Conservation (phyloP, 2,888 invertebrate genomes). For the Ophraella communa region DNA sequence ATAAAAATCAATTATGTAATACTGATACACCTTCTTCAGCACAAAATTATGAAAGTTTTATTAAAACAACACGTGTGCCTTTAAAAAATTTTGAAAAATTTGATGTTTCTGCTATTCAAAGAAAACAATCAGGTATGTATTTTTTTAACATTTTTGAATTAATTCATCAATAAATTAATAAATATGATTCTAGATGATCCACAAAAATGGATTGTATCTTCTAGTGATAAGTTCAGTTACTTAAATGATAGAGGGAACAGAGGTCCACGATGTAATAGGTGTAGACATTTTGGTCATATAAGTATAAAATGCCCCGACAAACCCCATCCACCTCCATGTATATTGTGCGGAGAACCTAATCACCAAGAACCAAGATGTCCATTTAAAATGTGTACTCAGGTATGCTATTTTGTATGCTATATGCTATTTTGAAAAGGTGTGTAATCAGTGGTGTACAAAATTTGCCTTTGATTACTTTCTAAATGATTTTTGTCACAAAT, state of each 20-base stretch:
- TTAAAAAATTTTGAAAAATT: conserved; percentile 53
- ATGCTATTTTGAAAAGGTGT: neutral
- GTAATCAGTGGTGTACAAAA: neutral
- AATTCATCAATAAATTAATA: too few relatives aligned
- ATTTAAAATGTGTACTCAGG: conserved; percentile 72
- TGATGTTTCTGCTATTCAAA: conserved; percentile 65
- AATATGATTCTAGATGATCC: conserved; percentile 66
- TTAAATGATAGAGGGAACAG: conserved; percentile 29
- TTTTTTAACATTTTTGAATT: too few relatives aligned
- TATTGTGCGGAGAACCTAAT: conserved; percentile 72
- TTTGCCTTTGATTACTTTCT: neutral
- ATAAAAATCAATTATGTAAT: neutral
- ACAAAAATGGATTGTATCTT: conserved; percentile 62
- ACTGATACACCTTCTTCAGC: neutral
- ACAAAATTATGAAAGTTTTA: neutral
- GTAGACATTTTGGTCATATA: conserved; percentile 70
- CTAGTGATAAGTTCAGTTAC: conserved; percentile 46
- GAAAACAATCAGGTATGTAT: conserved; percentile 70
- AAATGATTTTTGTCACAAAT: too few relatives aligned
- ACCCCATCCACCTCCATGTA: conserved; percentile 62
- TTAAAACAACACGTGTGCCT: neutral
- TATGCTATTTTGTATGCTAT: too few relatives aligned
- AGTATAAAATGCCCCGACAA: conserved; percentile 66
- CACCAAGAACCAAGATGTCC: conserved; percentile 74
- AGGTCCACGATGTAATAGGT: conserved; percentile 66